phyloP scores from a whole-genome alignment of 2,113 vertebrate genomes.

The Semicossyphus pulcher region DNA sequence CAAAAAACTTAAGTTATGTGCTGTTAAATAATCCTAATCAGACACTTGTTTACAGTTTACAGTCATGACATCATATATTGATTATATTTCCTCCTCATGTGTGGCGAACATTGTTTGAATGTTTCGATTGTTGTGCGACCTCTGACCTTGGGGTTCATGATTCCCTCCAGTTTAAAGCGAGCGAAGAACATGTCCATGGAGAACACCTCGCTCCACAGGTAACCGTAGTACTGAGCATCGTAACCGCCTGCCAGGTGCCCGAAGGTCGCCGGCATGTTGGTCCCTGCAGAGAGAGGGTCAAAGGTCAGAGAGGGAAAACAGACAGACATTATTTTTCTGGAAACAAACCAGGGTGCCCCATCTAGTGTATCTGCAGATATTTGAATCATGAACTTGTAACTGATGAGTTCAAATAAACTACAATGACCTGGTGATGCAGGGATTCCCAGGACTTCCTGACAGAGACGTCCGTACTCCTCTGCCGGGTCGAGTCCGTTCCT shows the following conservation, averaged over 20 bases:
- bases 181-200: slow-evolving; percentile 99
- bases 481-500: slow-evolving; percentile 85
- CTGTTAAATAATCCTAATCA: too few relatives aligned
- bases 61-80: too few relatives aligned
- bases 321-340: neutral
- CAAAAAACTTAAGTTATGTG: too few relatives aligned
- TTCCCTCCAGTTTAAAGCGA: slow-evolving; percentile 89
- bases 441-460: slow-evolving; percentile 90
- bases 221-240: slow-evolving; percentile 97
- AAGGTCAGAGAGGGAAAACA: slow-evolving; percentile 8
- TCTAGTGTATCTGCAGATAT: too few relatives aligned
- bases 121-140: too few relatives aligned
- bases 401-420: too few relatives aligned
- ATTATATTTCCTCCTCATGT: too few relatives aligned
- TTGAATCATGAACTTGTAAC: too few relatives aligned
- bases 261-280: slow-evolving; percentile 97
- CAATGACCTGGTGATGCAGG: slow-evolving; percentile 88
- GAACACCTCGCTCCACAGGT: slow-evolving; percentile 98
- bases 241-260: slow-evolving; percentile 96
- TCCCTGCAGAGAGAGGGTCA: slow-evolving; percentile 79
- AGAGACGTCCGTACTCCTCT: slow-evolving; percentile 89
- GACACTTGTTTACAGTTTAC: too few relatives aligned
- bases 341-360: too few relatives aligned
- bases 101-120: too few relatives aligned
- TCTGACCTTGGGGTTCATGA: slow-evolving; percentile 77